Conservation (phyloP, 1,140 invertebrate species). For the Aphis gossypii region DNA sequence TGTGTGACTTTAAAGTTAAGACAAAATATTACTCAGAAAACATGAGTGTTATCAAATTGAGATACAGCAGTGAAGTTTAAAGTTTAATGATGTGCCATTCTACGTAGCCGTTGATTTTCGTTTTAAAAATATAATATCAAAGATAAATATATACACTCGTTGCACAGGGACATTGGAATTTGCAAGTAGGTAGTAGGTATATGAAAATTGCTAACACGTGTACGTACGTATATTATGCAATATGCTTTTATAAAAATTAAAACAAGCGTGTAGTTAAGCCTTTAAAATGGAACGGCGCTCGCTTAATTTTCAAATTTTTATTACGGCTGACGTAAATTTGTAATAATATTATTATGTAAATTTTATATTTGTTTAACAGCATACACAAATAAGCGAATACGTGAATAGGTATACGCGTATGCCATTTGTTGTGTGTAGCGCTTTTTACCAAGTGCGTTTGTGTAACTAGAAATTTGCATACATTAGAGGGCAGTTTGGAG, state of each 20-base stretch:
- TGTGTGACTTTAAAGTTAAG: not conserved
- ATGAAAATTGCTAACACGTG: not conserved
- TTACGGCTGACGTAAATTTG: not conserved
- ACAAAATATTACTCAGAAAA: not conserved
- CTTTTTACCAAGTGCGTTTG: conserved; percentile 31
- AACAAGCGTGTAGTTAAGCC: not conserved
- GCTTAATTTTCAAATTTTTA: conserved; percentile 17
- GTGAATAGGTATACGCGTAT: not conserved
- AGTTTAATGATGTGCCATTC: not conserved
- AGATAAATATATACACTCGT: not conserved
- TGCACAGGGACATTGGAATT: not conserved
- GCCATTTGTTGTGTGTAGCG: not conserved
- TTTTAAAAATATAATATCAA: not conserved
- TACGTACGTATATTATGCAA: no score
- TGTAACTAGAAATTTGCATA: conserved; percentile 24
- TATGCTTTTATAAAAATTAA: not conserved
- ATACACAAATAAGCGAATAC: not conserved
- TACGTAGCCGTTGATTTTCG: not conserved
- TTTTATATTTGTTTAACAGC: conserved; percentile 35
- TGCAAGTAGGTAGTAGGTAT: not conserved
- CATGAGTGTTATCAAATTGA: not conserved
- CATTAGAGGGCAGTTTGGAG: not conserved
- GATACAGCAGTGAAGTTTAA: no score
- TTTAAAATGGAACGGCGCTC: not conserved
- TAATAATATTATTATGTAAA: conserved; percentile 36